Percentiles rank a stretch among this genome's conserved stretches.
phyloP scores from a whole-genome alignment of 2,888 invertebrate genomes.

The Myopa tessellatipennis region DNA sequence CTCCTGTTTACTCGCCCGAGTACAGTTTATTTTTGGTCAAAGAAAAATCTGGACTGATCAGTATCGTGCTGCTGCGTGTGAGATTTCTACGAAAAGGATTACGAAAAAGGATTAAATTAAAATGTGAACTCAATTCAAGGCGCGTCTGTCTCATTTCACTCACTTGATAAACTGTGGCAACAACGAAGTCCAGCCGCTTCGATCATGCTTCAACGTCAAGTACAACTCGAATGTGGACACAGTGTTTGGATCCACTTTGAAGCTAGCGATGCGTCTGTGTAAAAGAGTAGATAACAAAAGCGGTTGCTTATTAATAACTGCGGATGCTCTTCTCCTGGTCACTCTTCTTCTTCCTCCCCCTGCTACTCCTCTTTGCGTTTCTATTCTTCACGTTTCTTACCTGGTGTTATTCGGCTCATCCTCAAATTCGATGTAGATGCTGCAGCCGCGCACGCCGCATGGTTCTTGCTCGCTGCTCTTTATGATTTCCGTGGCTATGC shows the following conservation, averaged over 20 bases:
- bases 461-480: conserved; percentile 89
- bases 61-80: conserved; percentile 86
- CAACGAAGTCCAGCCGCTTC: conserved; percentile 86
- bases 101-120: background rate
- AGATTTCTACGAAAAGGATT: conserved; percentile 75
- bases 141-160: conserved; percentile 67
- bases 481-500: conserved; percentile 83
- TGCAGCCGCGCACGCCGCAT: conserved; percentile 88
- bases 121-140: background rate
- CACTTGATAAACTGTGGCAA: conserved; percentile 91
- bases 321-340: no score
- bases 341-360: background rate
- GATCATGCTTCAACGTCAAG: conserved; percentile 87
- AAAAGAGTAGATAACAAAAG: conserved; percentile 16
- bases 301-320: background rate
- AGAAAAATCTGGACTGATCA: conserved; percentile 89
- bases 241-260: conserved; percentile 87
- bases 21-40: conserved; percentile 93
- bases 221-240: conserved; percentile 92
- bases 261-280: conserved; percentile 78
- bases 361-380: background rate
- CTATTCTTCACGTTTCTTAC: conserved; percentile 50
- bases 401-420: conserved; percentile 74
- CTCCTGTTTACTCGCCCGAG: conserved; percentile 69
- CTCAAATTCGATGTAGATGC: conserved; percentile 86